Conservation (phyloP, 2,113 vertebrate genomes). For the Archocentrus centrarchus region DNA sequence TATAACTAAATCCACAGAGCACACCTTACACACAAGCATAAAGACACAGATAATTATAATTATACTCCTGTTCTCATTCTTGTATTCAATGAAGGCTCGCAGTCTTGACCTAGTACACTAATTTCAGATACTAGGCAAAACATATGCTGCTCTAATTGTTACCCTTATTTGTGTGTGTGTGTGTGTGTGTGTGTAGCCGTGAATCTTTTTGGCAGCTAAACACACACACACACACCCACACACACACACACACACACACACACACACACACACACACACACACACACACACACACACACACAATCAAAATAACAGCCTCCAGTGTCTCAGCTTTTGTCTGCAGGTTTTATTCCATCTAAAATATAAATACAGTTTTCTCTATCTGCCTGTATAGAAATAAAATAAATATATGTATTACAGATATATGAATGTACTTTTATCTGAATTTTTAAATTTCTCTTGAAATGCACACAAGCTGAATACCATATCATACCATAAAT, state of each 20-base stretch:
- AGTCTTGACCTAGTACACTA: conserved; percentile 84
- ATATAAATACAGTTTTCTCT: neutral
- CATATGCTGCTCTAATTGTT: conserved; percentile 73
- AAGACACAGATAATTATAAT: conserved; percentile 84
- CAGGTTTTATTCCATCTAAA: neutral
- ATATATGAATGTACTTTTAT: neutral
- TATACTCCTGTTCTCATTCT: conserved; percentile 85
- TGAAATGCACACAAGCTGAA: neutral
- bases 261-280: neutral
- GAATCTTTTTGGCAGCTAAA: no score
- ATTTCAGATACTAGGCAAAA: conserved; percentile 66
- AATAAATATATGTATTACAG: neutral
- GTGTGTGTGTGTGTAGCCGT: neutral
- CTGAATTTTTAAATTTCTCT: neutral
- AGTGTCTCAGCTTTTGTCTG: no score
- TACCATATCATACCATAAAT: neutral
- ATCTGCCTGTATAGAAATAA: neutral
- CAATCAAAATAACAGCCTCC: no score
- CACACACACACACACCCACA: neutral
- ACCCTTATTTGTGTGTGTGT: conserved; percentile 19
- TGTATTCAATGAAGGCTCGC: conserved; percentile 91
- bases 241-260: neutral
- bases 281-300: neutral
- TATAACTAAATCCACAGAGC: conserved; percentile 77
- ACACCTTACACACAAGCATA: conserved; percentile 79